Base-by-base conservation (phyloP, 2,113 vertebrate species). In the Chinchilla lanigera region DNA sequence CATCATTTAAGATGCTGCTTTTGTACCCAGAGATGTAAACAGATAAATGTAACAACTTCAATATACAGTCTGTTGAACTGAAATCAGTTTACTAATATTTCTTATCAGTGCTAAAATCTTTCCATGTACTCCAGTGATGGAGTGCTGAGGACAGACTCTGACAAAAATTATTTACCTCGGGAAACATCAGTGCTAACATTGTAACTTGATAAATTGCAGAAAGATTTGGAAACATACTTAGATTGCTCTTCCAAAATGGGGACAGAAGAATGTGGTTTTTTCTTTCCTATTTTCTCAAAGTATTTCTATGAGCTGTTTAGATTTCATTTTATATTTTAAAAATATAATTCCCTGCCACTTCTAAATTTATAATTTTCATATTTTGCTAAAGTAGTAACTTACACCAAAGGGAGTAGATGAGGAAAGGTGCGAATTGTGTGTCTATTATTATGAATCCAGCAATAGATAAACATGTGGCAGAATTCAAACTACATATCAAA, bases 1-100 rank as follows among this genome's bases (percentile, higher is more conserved):
- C 47, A 84, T 97, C 63, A 0, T 96, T 97, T 96, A 97, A 94
- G 87, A 88, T 95, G 90, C 85, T 96, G 77, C 50, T 94, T 95
- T 96, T 94, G 67, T 96, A 60, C 52, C 65, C 38, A 95, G 88
- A 94, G 90, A 96, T 90, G 52, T 83, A 95, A 95, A 90, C n/a
- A 95, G 89, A 94, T 96, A 97, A 94, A 90, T 78, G 58, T n/a
- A 95, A 83, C 52, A 63, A 82, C 65, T 86, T 93, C 94, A 86
- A 58, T 9, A 13, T n/a, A 61, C 61, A 92, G 41, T 28, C 11
- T 82, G 24, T 65, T 91, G 69, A 89, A 86, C 24, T 75, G 20
- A 77, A 97, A 95, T 56, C 69, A 44, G 41, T 90, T 96, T 63
- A 92, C 87, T 92, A 92, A 71, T 86, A 96, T 83, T 95, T 96